Evolutionary conservation across 2,888 invertebrate species (phyloP).

Genomic region (Arenicola marina): DNA sequence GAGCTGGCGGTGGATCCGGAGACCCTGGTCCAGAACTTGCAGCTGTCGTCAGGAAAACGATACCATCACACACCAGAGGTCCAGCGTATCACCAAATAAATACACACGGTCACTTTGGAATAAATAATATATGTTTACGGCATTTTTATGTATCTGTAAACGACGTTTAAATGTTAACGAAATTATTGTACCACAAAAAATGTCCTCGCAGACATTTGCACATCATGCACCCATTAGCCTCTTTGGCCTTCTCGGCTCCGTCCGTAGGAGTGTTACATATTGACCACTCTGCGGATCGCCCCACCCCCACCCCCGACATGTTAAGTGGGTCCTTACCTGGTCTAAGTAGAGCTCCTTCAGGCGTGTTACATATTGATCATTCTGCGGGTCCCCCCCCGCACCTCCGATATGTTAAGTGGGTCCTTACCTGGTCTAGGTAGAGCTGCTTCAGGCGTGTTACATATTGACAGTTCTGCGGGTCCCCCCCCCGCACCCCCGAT

Average conservation of each 20-base stretch:
- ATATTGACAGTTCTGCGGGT: slow-evolving; percentile 60
- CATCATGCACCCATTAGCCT: background rate
- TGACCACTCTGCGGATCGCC: slow-evolving; percentile 54
- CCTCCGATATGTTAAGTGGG: background rate
- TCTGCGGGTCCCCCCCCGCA: slow-evolving; percentile 57
- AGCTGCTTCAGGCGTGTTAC: slow-evolving; percentile 70
- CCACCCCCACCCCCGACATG: slow-evolving; percentile 46
- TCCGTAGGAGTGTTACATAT: slow-evolving; percentile 69
- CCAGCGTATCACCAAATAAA: no score
- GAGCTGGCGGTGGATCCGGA: slow-evolving; percentile 15
- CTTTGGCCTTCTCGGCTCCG: no score
- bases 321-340: slow-evolving; percentile 63
- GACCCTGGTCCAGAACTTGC: slow-evolving; percentile 70
- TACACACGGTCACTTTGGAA: no score
- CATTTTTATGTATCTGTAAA: no score
- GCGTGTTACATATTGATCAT: slow-evolving; percentile 65
- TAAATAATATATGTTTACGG: no score
- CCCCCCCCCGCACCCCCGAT: slow-evolving; percentile 48
- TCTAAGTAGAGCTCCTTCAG: slow-evolving; percentile 75
- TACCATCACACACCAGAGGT: no score
- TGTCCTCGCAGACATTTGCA: slow-evolving; percentile 6
- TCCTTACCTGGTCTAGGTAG: slow-evolving; percentile 72
- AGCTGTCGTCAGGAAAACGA: background rate
- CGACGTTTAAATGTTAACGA: no score
- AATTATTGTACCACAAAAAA: no score